Conservation (phyloP, 2,797 vertebrate genomes). For the Nasua narica region DNA sequence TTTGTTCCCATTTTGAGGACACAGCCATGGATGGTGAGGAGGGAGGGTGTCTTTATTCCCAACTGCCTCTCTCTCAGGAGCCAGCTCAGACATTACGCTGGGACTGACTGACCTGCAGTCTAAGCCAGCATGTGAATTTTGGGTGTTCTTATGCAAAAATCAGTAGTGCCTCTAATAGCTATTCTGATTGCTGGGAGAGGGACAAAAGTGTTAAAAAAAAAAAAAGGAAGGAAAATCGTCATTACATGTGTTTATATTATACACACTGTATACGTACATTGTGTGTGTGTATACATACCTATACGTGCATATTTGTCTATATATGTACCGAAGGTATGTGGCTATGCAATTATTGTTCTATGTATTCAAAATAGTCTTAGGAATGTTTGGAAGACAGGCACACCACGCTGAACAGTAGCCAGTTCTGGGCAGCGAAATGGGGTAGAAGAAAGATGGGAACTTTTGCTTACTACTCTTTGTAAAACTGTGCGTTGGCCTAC, state of each 20-base stretch:
- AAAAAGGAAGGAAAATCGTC: background rate
- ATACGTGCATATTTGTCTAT: background rate
- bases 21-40: background rate
- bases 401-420: background rate
- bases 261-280: background rate
- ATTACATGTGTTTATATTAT: background rate
- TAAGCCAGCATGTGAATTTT: background rate
- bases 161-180: background rate
- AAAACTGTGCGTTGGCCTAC: background rate
- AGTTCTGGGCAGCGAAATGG: background rate
- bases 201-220: background rate
- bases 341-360: background rate
- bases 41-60: background rate
- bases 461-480: background rate
- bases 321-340: background rate
- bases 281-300: background rate
- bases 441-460: background rate
- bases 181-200: background rate
- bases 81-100: background rate
- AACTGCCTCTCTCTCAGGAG: background rate
- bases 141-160: background rate
- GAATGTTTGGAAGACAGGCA: conserved; percentile 19
- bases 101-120: background rate
- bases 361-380: conserved; percentile 10
- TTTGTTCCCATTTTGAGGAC: background rate